These are phyloP conservation scores for Pantherophis alleghaniensis DNA, from an alignment of 2,797 vertebrate genomes.

Conservation along the genomic window DNA sequence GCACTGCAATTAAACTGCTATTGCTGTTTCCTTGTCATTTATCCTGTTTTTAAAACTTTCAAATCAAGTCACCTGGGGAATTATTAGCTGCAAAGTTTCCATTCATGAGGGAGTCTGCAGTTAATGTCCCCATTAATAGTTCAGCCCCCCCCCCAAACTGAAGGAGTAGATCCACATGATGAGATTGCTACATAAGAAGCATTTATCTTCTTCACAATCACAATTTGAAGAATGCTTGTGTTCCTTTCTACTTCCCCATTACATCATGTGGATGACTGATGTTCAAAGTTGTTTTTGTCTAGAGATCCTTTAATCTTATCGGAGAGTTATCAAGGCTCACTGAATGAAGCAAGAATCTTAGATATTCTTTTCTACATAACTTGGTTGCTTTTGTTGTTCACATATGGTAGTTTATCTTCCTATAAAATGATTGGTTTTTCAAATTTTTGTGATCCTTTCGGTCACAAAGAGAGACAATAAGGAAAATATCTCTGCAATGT, in stretches of 20 bases:
- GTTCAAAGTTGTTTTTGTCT: background rate
- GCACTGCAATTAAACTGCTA: background rate
- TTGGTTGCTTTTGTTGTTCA: background rate
- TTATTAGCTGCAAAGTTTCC: background rate
- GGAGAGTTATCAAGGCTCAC: background rate
- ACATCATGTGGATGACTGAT: background rate
- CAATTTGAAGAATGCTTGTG: background rate
- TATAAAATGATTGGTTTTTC: background rate
- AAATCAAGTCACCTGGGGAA: background rate
- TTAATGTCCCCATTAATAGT: background rate
- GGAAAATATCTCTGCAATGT: background rate
- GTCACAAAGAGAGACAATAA: background rate
- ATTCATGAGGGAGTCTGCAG: background rate
- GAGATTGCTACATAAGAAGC: background rate
- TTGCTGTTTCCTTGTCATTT: background rate
- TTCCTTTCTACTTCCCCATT: background rate
- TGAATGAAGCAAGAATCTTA: background rate
- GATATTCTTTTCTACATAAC: background rate
- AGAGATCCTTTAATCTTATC: background rate
- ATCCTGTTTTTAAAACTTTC: background rate
- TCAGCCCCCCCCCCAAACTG: background rate
- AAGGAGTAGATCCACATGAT: background rate
- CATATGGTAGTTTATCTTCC: background rate
- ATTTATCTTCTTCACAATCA: background rate
- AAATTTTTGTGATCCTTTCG: background rate